Evolutionary conservation across 2,113 vertebrate genomes (phyloP).

Genomic region (Xerus inauris): DNA sequence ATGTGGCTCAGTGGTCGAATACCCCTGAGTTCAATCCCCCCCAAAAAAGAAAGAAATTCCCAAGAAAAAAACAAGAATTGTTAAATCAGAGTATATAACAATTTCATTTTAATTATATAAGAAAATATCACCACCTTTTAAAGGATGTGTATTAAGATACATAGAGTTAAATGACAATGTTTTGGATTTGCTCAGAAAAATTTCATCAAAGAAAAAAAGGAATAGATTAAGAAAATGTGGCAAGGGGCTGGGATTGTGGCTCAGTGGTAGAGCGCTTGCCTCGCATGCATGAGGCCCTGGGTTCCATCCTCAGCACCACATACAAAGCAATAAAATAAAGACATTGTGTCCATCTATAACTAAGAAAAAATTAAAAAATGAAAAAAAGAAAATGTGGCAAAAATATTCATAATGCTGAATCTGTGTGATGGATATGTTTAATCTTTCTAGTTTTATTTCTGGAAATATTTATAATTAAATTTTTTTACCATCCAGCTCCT

Average conservation of each 20-base stretch:
- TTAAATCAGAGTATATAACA: neutral
- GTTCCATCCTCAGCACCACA: no score
- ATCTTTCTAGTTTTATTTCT: constrained; percentile 36
- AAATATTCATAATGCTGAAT: constrained; percentile 15
- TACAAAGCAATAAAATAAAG: no score
- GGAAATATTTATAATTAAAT: constrained; percentile 18
- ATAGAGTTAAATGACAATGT: neutral
- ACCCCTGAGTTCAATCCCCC: no score
- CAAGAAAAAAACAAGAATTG: neutral
- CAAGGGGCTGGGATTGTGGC: no score
- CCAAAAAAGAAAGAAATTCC: no score
- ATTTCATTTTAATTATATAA: neutral
- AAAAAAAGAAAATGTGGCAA: constrained; percentile 3
- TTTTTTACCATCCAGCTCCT: neutral
- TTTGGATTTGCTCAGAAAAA: constrained; percentile 19
- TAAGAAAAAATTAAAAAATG: no score
- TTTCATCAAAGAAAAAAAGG: neutral
- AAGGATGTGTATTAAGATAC: neutral
- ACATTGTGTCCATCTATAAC: no score
- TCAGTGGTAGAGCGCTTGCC: no score
- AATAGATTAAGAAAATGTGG: neutral
- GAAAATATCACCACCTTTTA: neutral
- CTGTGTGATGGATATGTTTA: neutral
- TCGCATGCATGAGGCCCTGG: no score
- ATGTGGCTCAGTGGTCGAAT: no score